Percentiles rank a stretch among this genome's conserved stretches.
Conservation (phyloP, 1,140 invertebrate genomes). For the Pristionchus pacificus region DNA sequence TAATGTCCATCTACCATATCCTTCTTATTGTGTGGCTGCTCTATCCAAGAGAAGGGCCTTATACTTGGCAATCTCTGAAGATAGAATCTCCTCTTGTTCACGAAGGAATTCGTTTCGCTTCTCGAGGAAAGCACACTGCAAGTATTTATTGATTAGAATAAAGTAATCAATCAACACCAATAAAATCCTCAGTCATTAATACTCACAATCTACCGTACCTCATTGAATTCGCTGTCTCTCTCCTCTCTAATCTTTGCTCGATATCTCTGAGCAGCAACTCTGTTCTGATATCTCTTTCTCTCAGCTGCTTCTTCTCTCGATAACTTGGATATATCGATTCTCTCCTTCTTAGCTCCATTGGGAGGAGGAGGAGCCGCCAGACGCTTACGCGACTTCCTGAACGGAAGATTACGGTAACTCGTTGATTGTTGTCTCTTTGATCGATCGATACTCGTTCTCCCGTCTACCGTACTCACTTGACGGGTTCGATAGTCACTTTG, state of each 20-base stretch:
- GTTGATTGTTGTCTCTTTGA: too few relatives aligned
- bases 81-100: background rate
- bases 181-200: too few relatives aligned
- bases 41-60: background rate
- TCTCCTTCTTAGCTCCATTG: background rate
- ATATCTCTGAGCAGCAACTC: conserved; percentile 49
- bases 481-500: too few relatives aligned
- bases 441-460: too few relatives aligned
- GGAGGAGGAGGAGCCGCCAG: too few relatives aligned
- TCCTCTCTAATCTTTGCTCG: conserved; percentile 26
- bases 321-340: background rate
- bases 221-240: background rate
- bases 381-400: too few relatives aligned
- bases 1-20: too few relatives aligned
- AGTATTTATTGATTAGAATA: too few relatives aligned
- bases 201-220: conserved; percentile 8
- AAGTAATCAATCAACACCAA: too few relatives aligned
- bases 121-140: background rate
- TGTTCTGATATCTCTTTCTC: conserved; percentile 52
- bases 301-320: conserved; percentile 15
- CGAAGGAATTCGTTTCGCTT: background rate
- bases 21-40: background rate
- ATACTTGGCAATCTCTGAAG: background rate
- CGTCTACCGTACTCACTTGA: too few relatives aligned
- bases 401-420: too few relatives aligned